Conservation (phyloP, 1,140 invertebrate genomes). For the Pissodes strobi region DNA sequence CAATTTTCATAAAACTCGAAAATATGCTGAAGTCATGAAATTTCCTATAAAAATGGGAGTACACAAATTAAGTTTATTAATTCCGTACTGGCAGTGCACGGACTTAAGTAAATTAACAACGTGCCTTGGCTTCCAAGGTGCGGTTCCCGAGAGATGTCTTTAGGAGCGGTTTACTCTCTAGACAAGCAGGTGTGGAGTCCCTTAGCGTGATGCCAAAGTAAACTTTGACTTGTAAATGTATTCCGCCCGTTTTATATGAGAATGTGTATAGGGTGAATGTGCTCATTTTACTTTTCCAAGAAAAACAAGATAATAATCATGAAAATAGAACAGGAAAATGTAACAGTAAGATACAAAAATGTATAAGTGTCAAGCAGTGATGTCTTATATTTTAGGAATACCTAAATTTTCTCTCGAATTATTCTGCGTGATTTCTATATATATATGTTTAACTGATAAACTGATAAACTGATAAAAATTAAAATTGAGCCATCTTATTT, state of each 20-base stretch:
- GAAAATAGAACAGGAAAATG: too few relatives aligned
- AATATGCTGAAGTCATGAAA: constrained; percentile 1
- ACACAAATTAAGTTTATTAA: constrained; percentile 27
- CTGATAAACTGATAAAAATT: too few relatives aligned
- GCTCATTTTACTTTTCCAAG: too few relatives aligned
- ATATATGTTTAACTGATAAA: too few relatives aligned
- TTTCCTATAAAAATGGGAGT: not conserved
- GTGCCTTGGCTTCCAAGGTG: constrained; percentile 42
- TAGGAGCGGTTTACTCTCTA: constrained; percentile 49
- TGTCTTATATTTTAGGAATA: too few relatives aligned
- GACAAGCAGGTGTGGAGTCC: constrained; percentile 49
- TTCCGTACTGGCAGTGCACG: constrained; percentile 2
- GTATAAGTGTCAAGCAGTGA: too few relatives aligned
- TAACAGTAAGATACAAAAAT: too few relatives aligned
- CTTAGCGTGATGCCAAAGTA: constrained; percentile 53
- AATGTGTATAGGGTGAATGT: too few relatives aligned
- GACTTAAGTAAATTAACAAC: constrained; percentile 50
- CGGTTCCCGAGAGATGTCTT: constrained; percentile 52
- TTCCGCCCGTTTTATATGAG: constrained; percentile 36
- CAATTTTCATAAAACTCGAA: not conserved
- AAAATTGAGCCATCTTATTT: too few relatives aligned
- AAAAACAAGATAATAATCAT: too few relatives aligned
- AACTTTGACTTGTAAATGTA: constrained; percentile 52
- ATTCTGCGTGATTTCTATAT: too few relatives aligned
- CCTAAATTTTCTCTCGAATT: too few relatives aligned